Conservation (phyloP, 2,113 vertebrate species). For the Lycocorax pyrrhopterus region DNA sequence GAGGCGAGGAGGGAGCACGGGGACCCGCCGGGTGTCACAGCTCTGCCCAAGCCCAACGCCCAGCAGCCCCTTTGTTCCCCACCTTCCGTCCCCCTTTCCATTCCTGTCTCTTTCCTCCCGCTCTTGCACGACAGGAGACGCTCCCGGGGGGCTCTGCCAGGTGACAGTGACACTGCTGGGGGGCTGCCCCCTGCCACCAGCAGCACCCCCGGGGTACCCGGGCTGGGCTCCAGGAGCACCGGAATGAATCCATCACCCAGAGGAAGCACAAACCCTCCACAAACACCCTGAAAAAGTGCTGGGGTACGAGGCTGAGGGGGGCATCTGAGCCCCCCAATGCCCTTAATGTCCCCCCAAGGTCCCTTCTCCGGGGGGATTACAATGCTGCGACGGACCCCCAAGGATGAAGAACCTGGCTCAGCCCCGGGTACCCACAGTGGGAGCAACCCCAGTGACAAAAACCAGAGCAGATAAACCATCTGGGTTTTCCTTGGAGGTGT, state of each 20-base stretch:
- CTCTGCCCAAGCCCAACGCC: neutral
- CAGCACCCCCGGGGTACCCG: rapidly evolving
- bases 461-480: neutral
- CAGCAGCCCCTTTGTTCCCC: neutral
- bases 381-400: rapidly evolving
- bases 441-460: neutral
- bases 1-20: neutral
- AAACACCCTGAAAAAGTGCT: neutral
- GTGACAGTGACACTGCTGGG: rapidly evolving
- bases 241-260: neutral
- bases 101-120: rapidly evolving
- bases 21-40: neutral
- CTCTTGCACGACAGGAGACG: neutral
- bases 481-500: neutral
- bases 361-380: neutral
- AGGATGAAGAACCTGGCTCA: neutral
- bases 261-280: neutral
- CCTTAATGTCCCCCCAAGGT: neutral
- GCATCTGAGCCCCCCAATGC: rapidly evolving
- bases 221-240: neutral
- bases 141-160: neutral
- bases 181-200: rapidly evolving
- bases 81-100: neutral
- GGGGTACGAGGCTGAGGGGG: neutral
- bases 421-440: rapidly evolving